phyloP scores from a whole-genome alignment of 2,797 vertebrate species.

The Onychomys torridus region DNA sequence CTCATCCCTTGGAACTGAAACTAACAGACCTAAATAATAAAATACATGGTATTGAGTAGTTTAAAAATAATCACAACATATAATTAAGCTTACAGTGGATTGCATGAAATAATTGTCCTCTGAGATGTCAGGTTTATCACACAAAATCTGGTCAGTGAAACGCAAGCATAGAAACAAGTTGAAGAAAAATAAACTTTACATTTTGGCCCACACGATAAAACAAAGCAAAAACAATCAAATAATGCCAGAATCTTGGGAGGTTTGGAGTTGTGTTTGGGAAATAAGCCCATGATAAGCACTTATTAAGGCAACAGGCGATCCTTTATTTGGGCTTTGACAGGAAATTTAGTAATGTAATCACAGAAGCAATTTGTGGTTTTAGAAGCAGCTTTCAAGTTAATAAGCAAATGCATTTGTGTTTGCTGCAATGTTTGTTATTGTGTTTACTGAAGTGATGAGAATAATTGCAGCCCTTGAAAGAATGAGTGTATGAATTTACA shows the following conservation, averaged over 20 bases:
- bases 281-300: background rate
- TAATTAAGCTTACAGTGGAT: background rate
- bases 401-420: constrained; percentile 78
- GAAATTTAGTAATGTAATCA: constrained; percentile 78
- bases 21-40: background rate
- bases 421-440: constrained; percentile 69
- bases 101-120: background rate
- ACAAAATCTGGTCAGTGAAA: background rate
- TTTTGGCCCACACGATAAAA: background rate
- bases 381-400: constrained; percentile 74
- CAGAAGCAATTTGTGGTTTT: constrained; percentile 78
- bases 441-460: constrained; percentile 75
- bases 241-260: background rate
- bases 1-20: background rate
- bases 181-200: background rate
- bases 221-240: background rate
- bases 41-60: background rate
- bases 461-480: constrained; percentile 73
- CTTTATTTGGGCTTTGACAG: constrained; percentile 58
- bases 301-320: background rate
- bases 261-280: background rate
- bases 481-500: constrained; percentile 70
- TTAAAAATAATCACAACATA: background rate
- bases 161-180: background rate
- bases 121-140: background rate